A percentile compares a stretch with the other conserved stretches of the same genome.
phyloP scores from a whole-genome alignment of 2,113 vertebrate genomes.

The Typhlomys cinereus region DNA sequence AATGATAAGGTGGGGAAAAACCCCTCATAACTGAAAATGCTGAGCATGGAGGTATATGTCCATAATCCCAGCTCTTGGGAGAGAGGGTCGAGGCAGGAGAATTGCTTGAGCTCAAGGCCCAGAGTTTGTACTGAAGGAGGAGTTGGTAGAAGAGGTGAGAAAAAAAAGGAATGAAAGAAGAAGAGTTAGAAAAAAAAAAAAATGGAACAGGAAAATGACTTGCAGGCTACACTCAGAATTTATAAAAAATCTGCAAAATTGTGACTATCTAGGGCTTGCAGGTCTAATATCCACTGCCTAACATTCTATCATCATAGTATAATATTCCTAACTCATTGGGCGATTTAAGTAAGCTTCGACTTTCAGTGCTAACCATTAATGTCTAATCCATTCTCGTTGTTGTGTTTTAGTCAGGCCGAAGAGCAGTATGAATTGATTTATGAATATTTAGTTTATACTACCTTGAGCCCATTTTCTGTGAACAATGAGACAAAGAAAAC shows the following conservation, averaged over 20 bases:
- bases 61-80: not conserved
- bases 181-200: too few species aligned
- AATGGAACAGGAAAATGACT: not conserved
- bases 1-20: not conserved
- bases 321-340: not conserved
- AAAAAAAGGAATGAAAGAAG: not conserved
- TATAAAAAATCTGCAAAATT: slow-evolving; percentile 9
- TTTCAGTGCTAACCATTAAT: slow-evolving; percentile 14
- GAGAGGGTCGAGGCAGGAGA: not conserved
- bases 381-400: not conserved
- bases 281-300: not conserved
- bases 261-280: not conserved
- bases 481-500: slow-evolving; percentile 76
- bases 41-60: not conserved
- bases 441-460: slow-evolving; percentile 22
- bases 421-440: slow-evolving; percentile 19
- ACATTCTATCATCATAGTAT: not conserved
- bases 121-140: too few species aligned
- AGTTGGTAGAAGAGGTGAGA: not conserved
- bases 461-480: slow-evolving; percentile 57
- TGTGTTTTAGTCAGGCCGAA: slow-evolving; percentile 11
- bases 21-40: not conserved
- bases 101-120: not conserved
- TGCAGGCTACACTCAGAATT: not conserved
- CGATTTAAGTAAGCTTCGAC: not conserved